A percentile compares a stretch with the other conserved stretches of the same genome.
Conservation (phyloP, 1,140 invertebrate species). For the Philopotamus ludificatus region DNA sequence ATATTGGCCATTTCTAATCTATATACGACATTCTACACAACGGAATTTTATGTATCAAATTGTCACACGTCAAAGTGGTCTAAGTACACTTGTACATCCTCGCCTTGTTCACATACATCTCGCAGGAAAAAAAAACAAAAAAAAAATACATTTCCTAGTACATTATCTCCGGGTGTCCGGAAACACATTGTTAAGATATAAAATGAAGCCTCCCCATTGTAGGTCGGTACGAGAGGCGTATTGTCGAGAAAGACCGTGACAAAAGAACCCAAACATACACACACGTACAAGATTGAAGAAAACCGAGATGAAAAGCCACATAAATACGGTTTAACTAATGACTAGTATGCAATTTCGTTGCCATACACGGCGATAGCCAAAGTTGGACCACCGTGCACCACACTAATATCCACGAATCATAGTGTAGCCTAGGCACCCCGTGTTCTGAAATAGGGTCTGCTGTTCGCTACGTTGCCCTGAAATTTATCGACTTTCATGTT, state of each 20-base stretch:
- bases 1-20: too few species aligned
- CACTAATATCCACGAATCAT: too few species aligned
- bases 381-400: too few species aligned
- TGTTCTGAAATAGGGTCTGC: not conserved
- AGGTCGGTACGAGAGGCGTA: not conserved
- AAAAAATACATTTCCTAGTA: not conserved
- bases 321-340: too few species aligned
- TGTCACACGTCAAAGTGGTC: too few species aligned
- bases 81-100: not conserved
- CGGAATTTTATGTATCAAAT: too few species aligned
- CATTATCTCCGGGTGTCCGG: constrained; percentile 1
- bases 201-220: constrained; percentile 4
- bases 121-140: not conserved
- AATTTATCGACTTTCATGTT: not conserved
- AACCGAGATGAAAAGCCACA: too few species aligned
- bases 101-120: not conserved
- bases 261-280: not conserved
- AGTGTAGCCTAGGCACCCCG: too few species aligned
- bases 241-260: not conserved
- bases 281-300: too few species aligned
- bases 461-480: not conserved
- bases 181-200: constrained; percentile 10
- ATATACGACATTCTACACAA: too few species aligned
- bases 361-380: too few species aligned
- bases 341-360: too few species aligned